Evolutionary conservation across 2,797 vertebrate species (phyloP).

Genomic region (Gorsachius magnificus): DNA sequence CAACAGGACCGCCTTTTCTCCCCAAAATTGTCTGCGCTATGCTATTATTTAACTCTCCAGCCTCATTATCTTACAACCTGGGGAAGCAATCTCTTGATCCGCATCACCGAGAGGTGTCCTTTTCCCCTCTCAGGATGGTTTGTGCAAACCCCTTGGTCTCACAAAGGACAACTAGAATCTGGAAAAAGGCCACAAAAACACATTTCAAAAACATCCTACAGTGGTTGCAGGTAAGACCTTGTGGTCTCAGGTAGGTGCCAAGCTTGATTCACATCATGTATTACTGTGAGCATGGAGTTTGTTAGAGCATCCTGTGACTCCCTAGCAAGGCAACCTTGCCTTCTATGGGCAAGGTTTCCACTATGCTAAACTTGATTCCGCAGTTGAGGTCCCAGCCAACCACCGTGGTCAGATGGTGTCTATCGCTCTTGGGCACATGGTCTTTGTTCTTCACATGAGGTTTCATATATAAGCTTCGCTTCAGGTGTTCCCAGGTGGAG

Average conservation of each 20-base stretch:
- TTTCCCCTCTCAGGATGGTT: not conserved
- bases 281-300: not conserved
- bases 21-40: not conserved
- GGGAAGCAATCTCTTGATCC: not conserved
- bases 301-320: not conserved
- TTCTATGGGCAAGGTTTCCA: not conserved
- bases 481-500: conserved; percentile 28
- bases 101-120: accelerated
- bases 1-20: not conserved
- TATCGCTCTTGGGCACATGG: not conserved
- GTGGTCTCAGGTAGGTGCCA: not conserved
- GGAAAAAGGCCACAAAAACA: accelerated
- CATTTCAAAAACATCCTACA: accelerated
- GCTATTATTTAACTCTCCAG: not conserved
- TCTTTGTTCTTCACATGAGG: not conserved
- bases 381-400: not conserved
- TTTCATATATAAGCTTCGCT: not conserved
- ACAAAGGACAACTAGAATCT: not conserved
- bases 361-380: not conserved
- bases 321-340: not conserved
- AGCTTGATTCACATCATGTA: accelerated
- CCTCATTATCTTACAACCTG: not conserved
- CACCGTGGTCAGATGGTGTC: not conserved
- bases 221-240: not conserved
- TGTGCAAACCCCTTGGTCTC: not conserved